Evolutionary conservation across 2,113 vertebrate species (phyloP).

Genomic region (Myiozetetes cayanensis): DNA sequence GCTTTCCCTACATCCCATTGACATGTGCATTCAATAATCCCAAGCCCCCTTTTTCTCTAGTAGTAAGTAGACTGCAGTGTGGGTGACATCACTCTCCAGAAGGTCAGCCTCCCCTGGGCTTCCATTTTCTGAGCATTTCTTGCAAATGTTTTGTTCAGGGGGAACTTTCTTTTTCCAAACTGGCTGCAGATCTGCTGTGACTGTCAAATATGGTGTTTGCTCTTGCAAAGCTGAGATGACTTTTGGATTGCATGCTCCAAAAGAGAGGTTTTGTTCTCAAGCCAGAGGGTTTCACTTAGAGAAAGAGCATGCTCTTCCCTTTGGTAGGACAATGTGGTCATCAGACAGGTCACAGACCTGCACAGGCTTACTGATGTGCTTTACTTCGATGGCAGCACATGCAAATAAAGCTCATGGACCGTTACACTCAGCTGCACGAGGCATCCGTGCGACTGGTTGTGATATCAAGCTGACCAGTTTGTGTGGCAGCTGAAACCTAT

Average conservation of each 20-base stretch:
- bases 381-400: not conserved
- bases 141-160: not conserved
- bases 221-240: not conserved
- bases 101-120: slow-evolving; percentile 48
- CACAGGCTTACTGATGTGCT: not conserved
- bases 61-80: slow-evolving; percentile 12
- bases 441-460: not conserved
- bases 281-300: not conserved
- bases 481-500: slow-evolving; percentile 28
- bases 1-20: slow-evolving; percentile 70
- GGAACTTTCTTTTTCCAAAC: not conserved
- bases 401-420: not conserved
- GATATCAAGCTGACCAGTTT: not conserved
- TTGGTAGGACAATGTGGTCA: not conserved
- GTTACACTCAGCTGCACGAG: not conserved
- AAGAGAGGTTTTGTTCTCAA: not conserved
- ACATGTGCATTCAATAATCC: slow-evolving; percentile 85
- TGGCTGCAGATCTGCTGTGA: not conserved
- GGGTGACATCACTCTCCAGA: slow-evolving; percentile 73
- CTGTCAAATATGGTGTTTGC: not conserved
- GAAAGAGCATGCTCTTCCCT: not conserved
- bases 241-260: not conserved
- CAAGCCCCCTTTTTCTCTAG: slow-evolving; percentile 19
- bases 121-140: not conserved
- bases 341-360: not conserved